These are phyloP conservation scores for Amblyteles armatorius DNA, from an alignment of 2,888 invertebrate genomes.

Conservation along the genomic window DNA sequence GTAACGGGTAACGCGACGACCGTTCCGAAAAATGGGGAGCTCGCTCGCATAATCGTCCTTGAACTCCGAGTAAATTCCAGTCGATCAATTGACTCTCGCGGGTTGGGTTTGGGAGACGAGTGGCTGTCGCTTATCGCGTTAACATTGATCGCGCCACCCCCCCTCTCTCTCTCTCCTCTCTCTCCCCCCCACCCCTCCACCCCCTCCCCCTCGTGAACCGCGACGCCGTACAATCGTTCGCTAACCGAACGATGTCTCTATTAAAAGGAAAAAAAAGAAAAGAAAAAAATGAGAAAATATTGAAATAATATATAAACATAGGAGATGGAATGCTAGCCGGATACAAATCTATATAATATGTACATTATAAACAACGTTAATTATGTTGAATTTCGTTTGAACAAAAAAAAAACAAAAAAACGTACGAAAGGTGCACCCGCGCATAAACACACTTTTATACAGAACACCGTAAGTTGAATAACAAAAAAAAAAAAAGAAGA, in stretches of 20 bases:
- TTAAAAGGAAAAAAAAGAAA: conserved; percentile 61
- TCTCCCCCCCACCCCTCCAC: not conserved
- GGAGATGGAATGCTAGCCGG: conserved; percentile 76
- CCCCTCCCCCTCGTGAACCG: conserved; percentile 48
- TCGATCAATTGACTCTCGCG: conserved; percentile 23
- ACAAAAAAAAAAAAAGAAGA: conserved; percentile 28
- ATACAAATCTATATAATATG: conserved; percentile 81
- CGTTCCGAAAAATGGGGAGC: not conserved
- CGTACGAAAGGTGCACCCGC: conserved; percentile 45
- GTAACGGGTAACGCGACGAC: not conserved
- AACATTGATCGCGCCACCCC: conserved; percentile 46
- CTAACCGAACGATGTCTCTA: conserved; percentile 76
- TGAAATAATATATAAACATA: conserved; percentile 78
- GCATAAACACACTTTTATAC: conserved; percentile 61
- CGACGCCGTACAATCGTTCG: conserved; percentile 74
- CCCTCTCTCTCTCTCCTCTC: conserved; percentile 4
- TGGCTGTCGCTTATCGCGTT: conserved; percentile 33
- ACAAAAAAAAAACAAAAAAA: conserved; percentile 45
- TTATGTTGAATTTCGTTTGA: conserved; percentile 77
- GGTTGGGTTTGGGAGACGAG: conserved; percentile 31
- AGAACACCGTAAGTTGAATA: conserved; percentile 55
- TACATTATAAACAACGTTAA: conserved; percentile 80
- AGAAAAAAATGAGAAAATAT: conserved; percentile 68
- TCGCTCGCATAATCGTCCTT: conserved; percentile 12
- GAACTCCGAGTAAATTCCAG: conserved; percentile 25